Base-by-base conservation (phyloP, 1,140 invertebrate species). In the Bicyclus anynana region DNA sequence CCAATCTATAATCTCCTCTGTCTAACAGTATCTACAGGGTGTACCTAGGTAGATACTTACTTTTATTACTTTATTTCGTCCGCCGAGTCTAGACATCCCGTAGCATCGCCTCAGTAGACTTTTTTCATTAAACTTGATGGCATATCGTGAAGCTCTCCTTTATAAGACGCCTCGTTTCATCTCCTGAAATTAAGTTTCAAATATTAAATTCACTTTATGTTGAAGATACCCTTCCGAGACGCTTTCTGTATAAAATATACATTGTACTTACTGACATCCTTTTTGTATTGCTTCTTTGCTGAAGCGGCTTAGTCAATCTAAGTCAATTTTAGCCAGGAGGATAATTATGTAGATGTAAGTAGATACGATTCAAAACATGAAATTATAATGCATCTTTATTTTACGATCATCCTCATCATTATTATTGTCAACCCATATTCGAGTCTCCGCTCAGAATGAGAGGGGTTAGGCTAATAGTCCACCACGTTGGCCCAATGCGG, bases 141-240 rank as follows among this genome's bases (percentile, higher is more conserved):
- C 46, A 60, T 54, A 60, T 60, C 52, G 37, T 50, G 46, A 44
- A 60, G 52, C 52, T 49, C 44, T 57, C 59, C 69, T 65, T 71
- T 67, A 66, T 64, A 62, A 68, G 65, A 67, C 48, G 54, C 59
- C 46, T 51, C 67, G 65, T 72, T 63, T 79, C 72, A 78, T 79
- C 74, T 72, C 53, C 49, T 64, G 66, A 77, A 79, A 79, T 79
- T 79, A 77, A 77, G 66, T 79, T 79, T 79, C 72, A 73, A 79
- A 79, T 77, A 77, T 79, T 77, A 79, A 79, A 77, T 76, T 70
- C 62, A 60, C 71, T 76, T 74, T 76, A 69, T 76, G 70, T 69
- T 42, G 21, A 66, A 74, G 69, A 76, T 62, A 74, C 53, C 61
- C 62, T 56, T 49, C 42, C 29, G 16, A 33, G 17, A 40, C 17